Percentiles rank a stretch among this genome's conserved stretches.
phyloP scores from a whole-genome alignment of 2,888 invertebrate species.

The Psylliodes chrysocephalus region DNA sequence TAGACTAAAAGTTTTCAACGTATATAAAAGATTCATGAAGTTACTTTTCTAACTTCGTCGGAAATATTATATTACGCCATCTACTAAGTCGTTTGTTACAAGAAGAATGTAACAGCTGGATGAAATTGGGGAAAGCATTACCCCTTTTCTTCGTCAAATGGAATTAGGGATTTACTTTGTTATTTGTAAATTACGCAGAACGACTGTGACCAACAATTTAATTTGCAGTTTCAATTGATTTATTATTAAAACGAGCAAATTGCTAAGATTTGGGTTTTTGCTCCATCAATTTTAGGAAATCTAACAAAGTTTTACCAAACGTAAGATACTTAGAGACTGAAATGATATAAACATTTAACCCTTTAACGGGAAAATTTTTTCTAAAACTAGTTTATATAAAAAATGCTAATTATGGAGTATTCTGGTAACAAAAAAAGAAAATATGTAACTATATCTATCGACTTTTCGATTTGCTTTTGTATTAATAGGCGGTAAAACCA shows the following conservation, averaged over 20 bases:
- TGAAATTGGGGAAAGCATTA: slow-evolving; percentile 27
- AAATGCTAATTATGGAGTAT: too few species aligned
- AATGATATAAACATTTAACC: too few species aligned
- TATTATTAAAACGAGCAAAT: background rate
- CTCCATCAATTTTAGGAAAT: too few species aligned
- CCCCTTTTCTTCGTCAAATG: slow-evolving; percentile 40
- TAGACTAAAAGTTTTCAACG: slow-evolving; percentile 39
- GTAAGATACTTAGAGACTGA: too few species aligned
- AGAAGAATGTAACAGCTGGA: slow-evolving; percentile 30
- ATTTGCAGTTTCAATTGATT: background rate
- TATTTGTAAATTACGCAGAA: slow-evolving; percentile 21
- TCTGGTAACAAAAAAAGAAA: too few species aligned
- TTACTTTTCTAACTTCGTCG: slow-evolving; percentile 39
- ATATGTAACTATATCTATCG: too few species aligned
- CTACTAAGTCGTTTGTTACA: slow-evolving; percentile 33
- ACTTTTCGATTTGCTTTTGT: too few species aligned
- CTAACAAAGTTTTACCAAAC: too few species aligned
- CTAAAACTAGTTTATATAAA: too few species aligned
- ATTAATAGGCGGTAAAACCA: too few species aligned
- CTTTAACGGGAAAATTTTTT: too few species aligned
- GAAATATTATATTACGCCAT: slow-evolving; percentile 30
- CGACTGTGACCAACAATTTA: slow-evolving; percentile 17
- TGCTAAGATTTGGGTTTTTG: too few species aligned
- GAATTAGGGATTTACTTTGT: slow-evolving; percentile 19
- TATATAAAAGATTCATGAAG: slow-evolving; percentile 48